These are phyloP conservation scores for Drosophila kurseongensis DNA, from an alignment of 1,140 invertebrate genomes.

Conservation along the genomic window DNA sequence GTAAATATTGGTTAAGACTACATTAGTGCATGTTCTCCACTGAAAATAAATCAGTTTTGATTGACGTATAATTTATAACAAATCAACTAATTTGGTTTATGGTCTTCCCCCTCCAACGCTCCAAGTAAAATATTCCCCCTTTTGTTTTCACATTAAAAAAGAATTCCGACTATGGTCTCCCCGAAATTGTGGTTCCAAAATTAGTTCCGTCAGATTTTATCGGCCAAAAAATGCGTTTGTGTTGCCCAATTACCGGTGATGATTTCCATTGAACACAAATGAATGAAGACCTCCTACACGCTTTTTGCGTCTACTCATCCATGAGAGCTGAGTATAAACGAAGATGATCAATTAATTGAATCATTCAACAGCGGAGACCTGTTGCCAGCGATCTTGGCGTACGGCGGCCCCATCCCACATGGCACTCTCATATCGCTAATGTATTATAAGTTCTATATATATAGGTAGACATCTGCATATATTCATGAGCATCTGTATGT, in stretches of 20 bases:
- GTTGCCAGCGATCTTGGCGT: constrained; percentile 68
- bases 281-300: constrained; percentile 48
- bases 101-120: not conserved
- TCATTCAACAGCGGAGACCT: constrained; percentile 76
- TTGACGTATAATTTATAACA: constrained; percentile 36
- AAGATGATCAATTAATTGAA: constrained; percentile 81
- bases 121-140: not conserved
- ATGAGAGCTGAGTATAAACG: constrained; percentile 67
- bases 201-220: constrained; percentile 17
- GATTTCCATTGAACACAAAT: constrained; percentile 53
- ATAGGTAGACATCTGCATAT: constrained; percentile 30
- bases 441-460: constrained; percentile 24
- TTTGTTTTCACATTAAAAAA: constrained; percentile 2
- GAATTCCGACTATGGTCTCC: constrained; percentile 1
- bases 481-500: constrained; percentile 6
- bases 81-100: constrained; percentile 4
- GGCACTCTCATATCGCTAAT: constrained; percentile 13
- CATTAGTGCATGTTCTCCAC: constrained; percentile 42
- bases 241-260: constrained; percentile 28
- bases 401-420: constrained; percentile 15
- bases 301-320: constrained; percentile 60
- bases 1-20: constrained; percentile 45
- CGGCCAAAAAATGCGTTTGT: constrained; percentile 8
- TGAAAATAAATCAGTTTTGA: constrained; percentile 47
- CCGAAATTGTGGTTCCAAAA: constrained; percentile 8